Evolutionary conservation across 2,888 invertebrate genomes (phyloP).

Genomic region (Lasioglossum vierecki): DNA sequence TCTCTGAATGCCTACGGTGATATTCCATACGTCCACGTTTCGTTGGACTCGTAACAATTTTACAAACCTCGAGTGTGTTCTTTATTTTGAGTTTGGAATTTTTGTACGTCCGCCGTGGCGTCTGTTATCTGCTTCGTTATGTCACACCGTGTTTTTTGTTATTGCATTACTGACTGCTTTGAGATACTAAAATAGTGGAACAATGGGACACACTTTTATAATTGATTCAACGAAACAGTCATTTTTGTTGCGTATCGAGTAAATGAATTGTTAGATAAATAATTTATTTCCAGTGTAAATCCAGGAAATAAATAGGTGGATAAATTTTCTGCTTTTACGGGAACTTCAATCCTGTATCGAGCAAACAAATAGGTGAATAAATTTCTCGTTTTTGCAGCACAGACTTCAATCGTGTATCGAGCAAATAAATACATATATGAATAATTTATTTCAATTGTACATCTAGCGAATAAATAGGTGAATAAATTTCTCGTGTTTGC

Average conservation of each 20-base stretch:
- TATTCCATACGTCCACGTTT: not conserved
- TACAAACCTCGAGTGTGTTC: not conserved
- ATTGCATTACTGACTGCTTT: not conserved
- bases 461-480: not conserved
- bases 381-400: not conserved
- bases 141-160: not conserved
- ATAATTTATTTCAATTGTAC: not conserved
- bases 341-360: no score
- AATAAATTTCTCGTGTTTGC: no score
- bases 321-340: no score
- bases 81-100: no score
- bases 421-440: not conserved
- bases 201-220: not conserved
- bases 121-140: not conserved
- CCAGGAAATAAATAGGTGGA: no score
- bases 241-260: no score
- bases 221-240: not conserved
- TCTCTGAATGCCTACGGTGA: not conserved
- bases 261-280: no score
- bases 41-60: not conserved
- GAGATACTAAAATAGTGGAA: not conserved
- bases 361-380: no score
- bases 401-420: not conserved
- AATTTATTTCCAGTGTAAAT: no score
- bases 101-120: not conserved